Evolutionary conservation across 2,888 invertebrate genomes (phyloP).

Genomic region (Pollenia amentaria): DNA sequence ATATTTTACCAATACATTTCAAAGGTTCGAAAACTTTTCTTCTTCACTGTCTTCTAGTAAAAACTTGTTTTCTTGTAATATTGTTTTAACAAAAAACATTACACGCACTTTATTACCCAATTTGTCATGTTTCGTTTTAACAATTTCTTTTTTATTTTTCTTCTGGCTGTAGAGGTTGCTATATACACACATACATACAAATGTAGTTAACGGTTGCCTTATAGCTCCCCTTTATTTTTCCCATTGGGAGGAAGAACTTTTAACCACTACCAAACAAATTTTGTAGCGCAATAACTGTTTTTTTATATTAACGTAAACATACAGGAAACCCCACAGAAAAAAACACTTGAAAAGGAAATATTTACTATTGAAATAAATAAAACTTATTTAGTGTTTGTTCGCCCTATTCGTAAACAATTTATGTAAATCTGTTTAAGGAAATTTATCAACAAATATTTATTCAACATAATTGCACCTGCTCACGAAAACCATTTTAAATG

Average conservation of each 20-base stretch:
- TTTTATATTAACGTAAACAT: background rate
- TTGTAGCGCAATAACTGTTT: too few relatives aligned
- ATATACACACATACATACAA: too few relatives aligned
- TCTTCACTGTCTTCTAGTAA: background rate
- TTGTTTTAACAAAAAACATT: background rate
- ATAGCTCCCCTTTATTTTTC: too few relatives aligned
- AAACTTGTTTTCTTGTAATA: background rate
- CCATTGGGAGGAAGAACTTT: background rate
- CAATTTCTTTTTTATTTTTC: too few relatives aligned
- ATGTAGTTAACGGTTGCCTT: too few relatives aligned
- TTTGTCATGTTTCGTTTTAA: background rate
- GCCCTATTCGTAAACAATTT: background rate
- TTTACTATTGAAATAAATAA: background rate
- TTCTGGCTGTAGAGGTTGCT: too few relatives aligned
- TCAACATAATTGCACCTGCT: constrained; percentile 3
- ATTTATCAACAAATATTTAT: constrained; percentile 22
- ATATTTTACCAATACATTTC: background rate
- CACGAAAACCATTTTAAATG: background rate
- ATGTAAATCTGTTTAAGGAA: constrained; percentile 10
- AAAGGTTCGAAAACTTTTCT: background rate
- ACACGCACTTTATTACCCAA: constrained; percentile 3
- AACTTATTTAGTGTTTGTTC: background rate
- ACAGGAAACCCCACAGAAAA: background rate
- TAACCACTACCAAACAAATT: background rate
- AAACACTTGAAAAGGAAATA: background rate